Percentiles rank a stretch among this genome's conserved stretches.
Evolutionary conservation across 2,113 vertebrate species (phyloP).

Genomic region (Silurus glanis): DNA sequence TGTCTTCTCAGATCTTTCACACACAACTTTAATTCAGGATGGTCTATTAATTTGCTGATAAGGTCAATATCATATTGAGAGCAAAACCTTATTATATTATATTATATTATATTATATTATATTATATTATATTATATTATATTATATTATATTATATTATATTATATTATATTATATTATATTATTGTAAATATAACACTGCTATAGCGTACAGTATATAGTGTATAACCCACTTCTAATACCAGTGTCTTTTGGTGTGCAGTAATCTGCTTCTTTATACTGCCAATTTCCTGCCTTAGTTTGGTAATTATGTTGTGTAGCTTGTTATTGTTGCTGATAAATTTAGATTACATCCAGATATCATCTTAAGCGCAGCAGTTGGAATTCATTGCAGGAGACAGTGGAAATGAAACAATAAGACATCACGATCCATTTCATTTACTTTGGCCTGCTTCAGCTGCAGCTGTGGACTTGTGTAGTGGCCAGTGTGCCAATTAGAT

Average conservation of each 20-base stretch:
- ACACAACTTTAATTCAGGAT: background rate
- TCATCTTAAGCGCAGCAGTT: background rate
- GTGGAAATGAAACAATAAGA: constrained; percentile 8
- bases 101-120: background rate
- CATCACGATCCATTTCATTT: background rate
- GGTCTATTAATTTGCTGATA: background rate
- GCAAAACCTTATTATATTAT: background rate
- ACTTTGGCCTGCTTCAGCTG: background rate
- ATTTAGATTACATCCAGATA: background rate
- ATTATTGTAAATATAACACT: too few relatives aligned
- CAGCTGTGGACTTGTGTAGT: constrained; percentile 5
- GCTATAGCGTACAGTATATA: background rate
- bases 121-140: too few relatives aligned
- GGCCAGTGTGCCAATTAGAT: constrained; percentile 15
- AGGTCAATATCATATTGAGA: background rate
- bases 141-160: too few relatives aligned
- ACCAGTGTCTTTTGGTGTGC: background rate
- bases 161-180: background rate
- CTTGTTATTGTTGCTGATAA: background rate
- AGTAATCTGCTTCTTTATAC: background rate
- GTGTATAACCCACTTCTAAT: background rate
- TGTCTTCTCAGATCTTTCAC: background rate
- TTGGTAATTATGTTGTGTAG: background rate
- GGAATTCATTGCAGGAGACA: background rate
- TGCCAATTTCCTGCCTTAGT: background rate